Percentiles rank a stretch among this genome's conserved stretches.
Conservation (phyloP, 2,113 vertebrate species). For the Periophthalmodon schlosseri region DNA sequence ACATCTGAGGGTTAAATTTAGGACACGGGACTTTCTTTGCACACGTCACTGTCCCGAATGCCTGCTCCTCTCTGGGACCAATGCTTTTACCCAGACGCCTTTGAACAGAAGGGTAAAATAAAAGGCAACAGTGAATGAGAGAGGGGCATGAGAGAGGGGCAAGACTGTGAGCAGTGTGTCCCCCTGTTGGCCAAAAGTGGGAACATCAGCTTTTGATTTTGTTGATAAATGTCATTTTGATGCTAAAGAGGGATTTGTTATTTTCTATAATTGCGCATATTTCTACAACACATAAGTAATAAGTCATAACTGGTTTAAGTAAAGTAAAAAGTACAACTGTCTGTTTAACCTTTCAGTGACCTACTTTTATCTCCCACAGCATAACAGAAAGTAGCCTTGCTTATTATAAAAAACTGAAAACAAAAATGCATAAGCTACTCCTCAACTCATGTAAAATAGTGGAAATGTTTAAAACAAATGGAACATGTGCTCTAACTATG, state of each 20-base stretch:
- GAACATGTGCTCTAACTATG: no score
- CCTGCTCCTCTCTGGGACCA: constrained; percentile 27
- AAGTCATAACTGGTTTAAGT: no score
- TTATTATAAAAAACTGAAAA: no score
- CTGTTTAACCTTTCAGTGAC: no score
- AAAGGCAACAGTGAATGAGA: constrained; percentile 7
- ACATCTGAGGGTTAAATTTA: constrained; percentile 65
- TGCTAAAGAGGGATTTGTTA: no score
- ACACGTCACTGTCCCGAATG: constrained; percentile 14
- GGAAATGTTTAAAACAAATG: no score
- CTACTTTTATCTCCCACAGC: no score
- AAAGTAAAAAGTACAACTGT: no score
- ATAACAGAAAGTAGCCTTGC: no score
- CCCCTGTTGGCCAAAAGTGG: constrained; percentile 24
- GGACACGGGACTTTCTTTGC: constrained; percentile 35
- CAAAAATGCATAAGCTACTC: not conserved
- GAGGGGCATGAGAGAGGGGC: not conserved
- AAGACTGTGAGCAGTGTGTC: constrained; percentile 15
- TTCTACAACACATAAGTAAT: no score
- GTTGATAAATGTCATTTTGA: not conserved
- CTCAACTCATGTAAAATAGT: no score
- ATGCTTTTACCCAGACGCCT: constrained; percentile 20
- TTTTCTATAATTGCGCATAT: no score
- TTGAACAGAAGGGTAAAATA: constrained; percentile 22
- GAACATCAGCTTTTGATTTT: not conserved